These are phyloP conservation scores for Electrona antarctica DNA, from an alignment of 2,113 vertebrate species.

Conservation along the genomic window DNA sequence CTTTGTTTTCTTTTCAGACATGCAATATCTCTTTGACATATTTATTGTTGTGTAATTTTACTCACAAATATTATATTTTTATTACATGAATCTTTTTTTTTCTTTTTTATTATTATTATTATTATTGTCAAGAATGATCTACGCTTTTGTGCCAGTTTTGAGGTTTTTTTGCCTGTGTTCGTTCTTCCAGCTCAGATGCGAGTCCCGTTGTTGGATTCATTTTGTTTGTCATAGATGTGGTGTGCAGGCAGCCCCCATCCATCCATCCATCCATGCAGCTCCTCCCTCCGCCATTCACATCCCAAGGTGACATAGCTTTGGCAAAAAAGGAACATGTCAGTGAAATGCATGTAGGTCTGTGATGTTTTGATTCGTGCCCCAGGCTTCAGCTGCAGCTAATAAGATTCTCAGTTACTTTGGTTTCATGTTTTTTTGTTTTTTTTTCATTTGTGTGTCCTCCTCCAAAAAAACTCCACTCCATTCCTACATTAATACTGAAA, in stretches of 20 bases:
- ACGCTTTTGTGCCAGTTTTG: conserved; percentile 54
- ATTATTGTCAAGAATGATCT: conserved; percentile 50
- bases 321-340: not conserved
- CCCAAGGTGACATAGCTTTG: not conserved
- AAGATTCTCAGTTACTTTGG: not conserved
- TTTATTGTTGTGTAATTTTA: conserved; percentile 77
- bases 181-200: conserved; percentile 41
- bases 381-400: not conserved
- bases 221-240: conserved; percentile 29
- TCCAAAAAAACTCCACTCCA: not conserved
- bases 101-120: no score
- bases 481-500: not conserved
- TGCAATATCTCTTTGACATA: conserved; percentile 64
- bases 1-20: conserved; percentile 15
- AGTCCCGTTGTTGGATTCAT: conserved; percentile 34
- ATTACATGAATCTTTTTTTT: conserved; percentile 47
- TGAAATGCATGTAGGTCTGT: not conserved
- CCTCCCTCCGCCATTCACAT: not conserved
- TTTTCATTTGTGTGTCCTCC: no score
- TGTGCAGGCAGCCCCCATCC: conserved; percentile 51
- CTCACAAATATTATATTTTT: conserved; percentile 74
- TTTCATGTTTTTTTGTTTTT: not conserved
- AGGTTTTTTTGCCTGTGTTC: conserved; percentile 44
- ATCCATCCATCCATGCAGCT: no score
- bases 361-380: not conserved